Base-by-base conservation (phyloP, 2,113 vertebrate species). In the Seriola aureovittata region DNA sequence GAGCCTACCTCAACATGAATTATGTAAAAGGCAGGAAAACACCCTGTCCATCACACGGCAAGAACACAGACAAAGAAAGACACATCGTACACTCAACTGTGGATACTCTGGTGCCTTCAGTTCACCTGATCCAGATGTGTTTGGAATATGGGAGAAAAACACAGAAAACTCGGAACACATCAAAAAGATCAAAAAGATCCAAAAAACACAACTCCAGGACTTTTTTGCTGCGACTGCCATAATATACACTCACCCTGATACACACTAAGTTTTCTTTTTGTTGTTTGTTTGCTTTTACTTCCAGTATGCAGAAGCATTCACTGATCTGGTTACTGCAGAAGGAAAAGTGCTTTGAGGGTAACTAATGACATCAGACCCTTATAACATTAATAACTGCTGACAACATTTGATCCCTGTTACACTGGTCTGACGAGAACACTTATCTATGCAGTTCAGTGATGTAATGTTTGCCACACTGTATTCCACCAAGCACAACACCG, bases 291-390 rank as follows among this genome's bases (percentile, higher is more conserved):
- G 19, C 34, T 75, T 36, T 21, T 71, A 36, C 74, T 54, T 85
- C 64, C 55, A 66, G 34, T 29, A 36, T 36, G 64, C 67, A 62
- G 42, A 77, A 32, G 9, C 46, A 21, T 54, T 75, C 13, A 11
- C 29, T 70, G 52, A 64, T 87, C 52, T 16, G 19, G 25, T 67
- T 77, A 50, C 57, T 44, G 52, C 32, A 55, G 14, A 59, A 21
- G 25, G 54, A 52, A 79, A 69, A 17, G 16, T 66, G 52, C 62
- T 81, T 62, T 59, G 36, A 67, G 67, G 44, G 73, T 65, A 77
- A 68, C 0, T 55, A 70, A 85, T 23, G 5, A 71, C 57, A 74
- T 79, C 46, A 77, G 32, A 55, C 57, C 75, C 46, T 67, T 21
- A 19, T 29, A 75, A 63, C 59, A 42, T 46, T 52, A 57, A 67